Base-by-base conservation (phyloP, 30 jellyfish, hydroid and myxozoan genomes). In the Aurelia aurita region DNA sequence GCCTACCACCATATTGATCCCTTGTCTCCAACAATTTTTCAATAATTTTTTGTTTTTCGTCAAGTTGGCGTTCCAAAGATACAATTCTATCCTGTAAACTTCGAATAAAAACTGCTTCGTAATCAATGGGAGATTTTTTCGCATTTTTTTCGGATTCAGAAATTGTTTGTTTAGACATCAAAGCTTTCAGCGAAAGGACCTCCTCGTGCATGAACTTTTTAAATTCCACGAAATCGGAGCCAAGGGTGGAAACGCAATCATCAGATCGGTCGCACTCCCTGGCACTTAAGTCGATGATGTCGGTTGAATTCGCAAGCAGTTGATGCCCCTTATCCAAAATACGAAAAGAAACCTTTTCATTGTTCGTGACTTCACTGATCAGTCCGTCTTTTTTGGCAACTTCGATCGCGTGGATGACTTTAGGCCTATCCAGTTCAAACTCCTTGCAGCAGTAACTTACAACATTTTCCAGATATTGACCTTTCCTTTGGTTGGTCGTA, bases 261-360 rank as follows among this genome's bases (percentile, higher is more conserved):
- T 12, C 20, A 63, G 44, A 29, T 63, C 29, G 46, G 15, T 49
- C 18, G 61, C 18, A 10, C 20, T 63, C 75, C 75, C 29, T 26
- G 43, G 28, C 75, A 12, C 28, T 22, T 6, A 63, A 22, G 75
- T 63, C 75, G 11, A 5, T 51, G 28, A 29, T 11, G 11, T 63
- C 28, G 75, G 45, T 3, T 3, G 75, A 29, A n/a, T 29, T 8
- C 29, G 20, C 75, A 46, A 63, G 28, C 39, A 63, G 46, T 51
- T 63, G 39, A 29, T 63, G 75, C 5, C 75, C 75, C 45, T 63
- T 63, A n/a, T n/a, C n/a, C n/a, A n/a, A n/a, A n/a, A n/a, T n/a
- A n/a, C n/a, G n/a, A n/a, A n/a, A n/a, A n/a, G n/a, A n/a, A n/a
- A n/a, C n/a, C n/a, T n/a, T n/a, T n/a, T n/a, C n/a, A n/a, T n/a